Base-by-base conservation (phyloP, 2,888 invertebrate genomes). In the Meliscaeva auricollis region DNA sequence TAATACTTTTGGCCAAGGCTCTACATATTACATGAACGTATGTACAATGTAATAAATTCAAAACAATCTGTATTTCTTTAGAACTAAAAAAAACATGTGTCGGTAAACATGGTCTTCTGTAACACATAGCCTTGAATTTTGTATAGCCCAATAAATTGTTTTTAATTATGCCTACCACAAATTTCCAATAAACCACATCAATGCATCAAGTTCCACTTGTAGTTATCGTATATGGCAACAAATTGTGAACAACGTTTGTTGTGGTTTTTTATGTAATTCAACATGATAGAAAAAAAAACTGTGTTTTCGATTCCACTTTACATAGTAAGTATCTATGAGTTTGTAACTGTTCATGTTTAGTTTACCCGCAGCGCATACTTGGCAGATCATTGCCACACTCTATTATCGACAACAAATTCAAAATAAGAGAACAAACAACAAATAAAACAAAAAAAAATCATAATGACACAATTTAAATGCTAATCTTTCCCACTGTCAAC, bases 391-490 rank as follows among this genome's bases (percentile, higher is more conserved):
- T 60, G 38, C 58, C 32, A 56, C 35, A 35, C 11, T 9, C 3
- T 13, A 56, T 13, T 20, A 44, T 41, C 15, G 9, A 44, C n/a
- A 15, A 32, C 15, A 11, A 54, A 32, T 22, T 48, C 9, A 15
- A 15, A 30, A 32, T 30, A 52, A n/a, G n/a, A n/a, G n/a, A n/a
- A 32, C 32, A 32, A 32, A 32, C 32, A 32, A 6, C 32, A 54
- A 15, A 11, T 26, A 56, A 15, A 20, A 32, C 32, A 46, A 20
- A 0, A 20, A 2, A 15, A 22, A 22, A 60, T 26, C 58, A 22
- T 26, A 41, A 44, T 62, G 44, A 62, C 44, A 62, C 17, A 0
- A 46, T 46, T 73, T 73, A 62, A 60, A 50, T 62, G 13, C 15
- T 13, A 22, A 54, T 64, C 15, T 22, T 20, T 22, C 30, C 64